Base-by-base conservation (phyloP, 2,888 invertebrate genomes). In the Odontocerum albicorne region DNA sequence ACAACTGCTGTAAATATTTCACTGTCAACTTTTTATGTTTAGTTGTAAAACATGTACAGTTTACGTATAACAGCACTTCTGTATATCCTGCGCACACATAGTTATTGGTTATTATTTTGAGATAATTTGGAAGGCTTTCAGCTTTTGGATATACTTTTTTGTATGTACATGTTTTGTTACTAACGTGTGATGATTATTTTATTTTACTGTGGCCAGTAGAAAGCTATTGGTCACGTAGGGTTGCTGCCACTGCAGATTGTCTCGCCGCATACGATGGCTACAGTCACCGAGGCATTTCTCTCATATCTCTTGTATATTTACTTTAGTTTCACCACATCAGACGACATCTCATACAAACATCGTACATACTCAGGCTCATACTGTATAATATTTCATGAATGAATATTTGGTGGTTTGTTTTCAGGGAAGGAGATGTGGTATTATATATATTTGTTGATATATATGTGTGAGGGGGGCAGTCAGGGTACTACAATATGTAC, bases 21-120 rank as follows among this genome's bases (percentile, higher is more conserved):
- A 78, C 76, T 68, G 70, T 77, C 73, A 68, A 71, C 63, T 73
- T 60, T 72, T 71, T 74, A 74, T 72, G 77, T 77, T 77, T 78
- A 78, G 78, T 78, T 78, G 77, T 79, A 77, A 77, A 79, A 77
- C 77, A 78, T 79, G 78, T 79, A 79, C 77, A 77, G 77, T 78
- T 77, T 77, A 71, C 70, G 72, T 77, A 77, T 75, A 66, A 70
- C 57, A 46, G 77, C 78, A 79, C 77, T 73, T 74, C 66, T 79
- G 77, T 78, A 79, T 77, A 79, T 77, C 77, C 59, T 59, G 66
- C 74, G 77, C 77, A 77, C 77, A 68, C 66, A 71, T 77, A 77
- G 77, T 75, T 78, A 57, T 74, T 70, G 67, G 68, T 72, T 72
- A 69, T 72, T 74, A 73, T 55, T 59, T 57, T 55, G 32, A 46